Evolutionary conservation across 1,140 invertebrate genomes (phyloP).

Genomic region (Trichogramma pretiosum): DNA sequence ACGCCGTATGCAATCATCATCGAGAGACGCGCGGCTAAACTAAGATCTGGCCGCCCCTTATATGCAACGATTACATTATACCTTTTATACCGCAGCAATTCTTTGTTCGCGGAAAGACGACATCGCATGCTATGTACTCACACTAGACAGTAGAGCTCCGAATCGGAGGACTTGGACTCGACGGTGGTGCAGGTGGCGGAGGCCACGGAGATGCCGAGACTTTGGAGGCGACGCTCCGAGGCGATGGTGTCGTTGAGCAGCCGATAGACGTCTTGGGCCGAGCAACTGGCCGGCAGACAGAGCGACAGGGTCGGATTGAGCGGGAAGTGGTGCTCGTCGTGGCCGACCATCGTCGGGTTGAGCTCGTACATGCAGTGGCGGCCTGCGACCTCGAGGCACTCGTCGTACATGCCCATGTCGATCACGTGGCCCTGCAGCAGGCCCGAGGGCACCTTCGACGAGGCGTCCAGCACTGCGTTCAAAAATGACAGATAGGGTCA

Average conservation of each 20-base stretch:
- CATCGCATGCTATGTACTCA: too few relatives aligned
- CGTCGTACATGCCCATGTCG: constrained; percentile 33
- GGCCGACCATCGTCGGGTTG: neutral
- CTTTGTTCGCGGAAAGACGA: too few relatives aligned
- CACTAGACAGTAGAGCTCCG: neutral
- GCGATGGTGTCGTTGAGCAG: constrained; percentile 1
- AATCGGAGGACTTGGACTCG: neutral
- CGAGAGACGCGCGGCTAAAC: too few relatives aligned
- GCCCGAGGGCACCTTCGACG: constrained; percentile 32
- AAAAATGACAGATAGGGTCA: neutral
- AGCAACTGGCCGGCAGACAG: constrained; percentile 21
- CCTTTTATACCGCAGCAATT: too few relatives aligned
- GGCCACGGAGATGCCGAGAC: neutral
- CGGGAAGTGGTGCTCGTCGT: neutral
- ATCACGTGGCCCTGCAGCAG: constrained; percentile 29
- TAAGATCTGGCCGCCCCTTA: too few relatives aligned
- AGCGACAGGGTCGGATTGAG: constrained; percentile 16
- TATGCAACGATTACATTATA: too few relatives aligned
- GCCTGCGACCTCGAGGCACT: constrained; percentile 27
- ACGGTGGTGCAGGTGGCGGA: neutral
- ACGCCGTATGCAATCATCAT: too few relatives aligned
- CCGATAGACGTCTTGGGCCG: constrained; percentile 2
- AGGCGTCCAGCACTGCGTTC: constrained; percentile 33
- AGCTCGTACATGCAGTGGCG: constrained; percentile 23
- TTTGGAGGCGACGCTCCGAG: neutral